These are phyloP conservation scores for Calycopis cecrops DNA, from an alignment of 1,140 invertebrate genomes.

Conservation along the genomic window DNA sequence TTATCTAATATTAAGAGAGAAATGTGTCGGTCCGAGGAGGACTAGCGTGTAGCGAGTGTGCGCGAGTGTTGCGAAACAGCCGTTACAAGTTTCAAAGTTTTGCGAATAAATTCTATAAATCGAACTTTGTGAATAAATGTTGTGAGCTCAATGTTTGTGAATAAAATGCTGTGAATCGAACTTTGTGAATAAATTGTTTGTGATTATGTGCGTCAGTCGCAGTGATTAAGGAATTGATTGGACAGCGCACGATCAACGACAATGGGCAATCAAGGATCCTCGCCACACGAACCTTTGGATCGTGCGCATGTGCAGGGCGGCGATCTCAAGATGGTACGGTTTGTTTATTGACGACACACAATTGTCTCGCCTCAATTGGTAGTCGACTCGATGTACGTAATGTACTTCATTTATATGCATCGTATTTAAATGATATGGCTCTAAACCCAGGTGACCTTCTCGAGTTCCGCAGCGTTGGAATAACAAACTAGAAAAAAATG, in stretches of 20 bases:
- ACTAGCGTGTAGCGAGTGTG: conserved; percentile 38
- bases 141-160: too few relatives aligned
- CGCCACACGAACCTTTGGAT: conserved; percentile 80
- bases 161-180: conserved; percentile 12
- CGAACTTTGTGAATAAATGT: neutral
- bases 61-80: conserved; percentile 39
- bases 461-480: neutral
- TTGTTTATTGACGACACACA: conserved; percentile 12
- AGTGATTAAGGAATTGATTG: conserved; percentile 20
- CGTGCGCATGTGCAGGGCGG: conserved; percentile 64
- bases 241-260: conserved; percentile 23
- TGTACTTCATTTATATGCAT: conserved; percentile 2
- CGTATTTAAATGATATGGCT: neutral
- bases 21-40: conserved; percentile 45
- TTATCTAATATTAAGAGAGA: conserved; percentile 56
- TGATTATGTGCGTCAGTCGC: conserved; percentile 23
- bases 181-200: conserved; percentile 18
- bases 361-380: neutral
- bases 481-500: neutral
- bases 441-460: neutral
- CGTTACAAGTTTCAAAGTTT: conserved; percentile 33
- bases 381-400: neutral
- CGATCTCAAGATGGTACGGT: conserved; percentile 64
- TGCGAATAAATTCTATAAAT: conserved; percentile 17
- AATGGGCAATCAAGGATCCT: conserved; percentile 83